Evolutionary conservation across 2,113 vertebrate genomes (phyloP), one percentile per base, ranked within the genome.

Genomic region (Laticauda laticaudata): DNA sequence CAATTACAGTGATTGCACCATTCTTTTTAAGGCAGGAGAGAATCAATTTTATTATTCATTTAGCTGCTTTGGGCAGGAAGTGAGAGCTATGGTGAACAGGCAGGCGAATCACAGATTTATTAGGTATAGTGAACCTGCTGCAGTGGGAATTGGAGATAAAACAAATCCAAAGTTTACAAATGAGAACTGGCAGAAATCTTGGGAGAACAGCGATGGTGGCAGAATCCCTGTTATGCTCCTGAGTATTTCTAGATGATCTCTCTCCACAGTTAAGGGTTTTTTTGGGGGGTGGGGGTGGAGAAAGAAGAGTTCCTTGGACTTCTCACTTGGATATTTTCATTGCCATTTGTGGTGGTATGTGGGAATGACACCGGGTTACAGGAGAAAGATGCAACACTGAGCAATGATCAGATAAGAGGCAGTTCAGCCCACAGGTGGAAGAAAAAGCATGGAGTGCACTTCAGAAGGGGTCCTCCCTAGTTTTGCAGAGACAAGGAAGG

Each of bases 211-310:
- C 69, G 39, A 81, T 39, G n/a, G 6, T 81, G 75, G 34, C 34
- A 9, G 34, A 39, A 75, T 75, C 69, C n/a, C 69, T 39, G n/a
- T 34, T 81, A 81, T 21, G 34, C 18, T 43, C 18, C 7, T 81
- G 75, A 39, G 15, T 81, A 39, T 81, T 20, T 81, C 34, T 81
- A 81, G 18, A 20, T 81, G 69, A 6, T 39, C n/a, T 39, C 5
- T 7, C 15, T 39, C 34, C 69, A 39, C n/a, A 81, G 15, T 81
- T 81, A 69, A 18, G 4, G 12, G 0, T 1, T 34, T 34, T 75
- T 75, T n/a, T 0, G 4, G 1, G 26, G 2, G 24, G 1, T 48
- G 3, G 10, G 3, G 4, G 4, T 11, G 12, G 11, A 12, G 2
- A 64, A 4, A 69, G 12, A 69, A 34, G 14, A 81, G n/a, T 81